Base-by-base conservation (phyloP, 2,888 invertebrate genomes). In the Gymnoscelis rufifasciata region DNA sequence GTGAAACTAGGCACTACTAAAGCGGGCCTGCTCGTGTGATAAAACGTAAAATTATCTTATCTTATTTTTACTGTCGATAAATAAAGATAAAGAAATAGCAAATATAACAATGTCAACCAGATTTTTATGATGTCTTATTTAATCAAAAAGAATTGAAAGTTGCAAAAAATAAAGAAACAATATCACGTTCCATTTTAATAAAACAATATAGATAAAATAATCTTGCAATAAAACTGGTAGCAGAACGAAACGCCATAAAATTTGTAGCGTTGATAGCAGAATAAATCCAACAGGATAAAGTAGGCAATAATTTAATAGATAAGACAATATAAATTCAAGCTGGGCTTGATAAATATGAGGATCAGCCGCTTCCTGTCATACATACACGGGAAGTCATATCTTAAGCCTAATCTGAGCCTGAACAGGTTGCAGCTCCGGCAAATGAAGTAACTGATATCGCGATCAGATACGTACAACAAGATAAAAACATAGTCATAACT, bases 341-440 rank as follows among this genome's bases (percentile, higher is more conserved):
- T 38, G 30, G 19, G 27, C 44, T 29, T 49, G 41, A 45, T 49
- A 45, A 38, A 49, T 49, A 49, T 31, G 39, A 24, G 38, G 41
- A 31, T 49, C 41, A 35, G 38, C 36, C 26, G 50, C 35, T 42
- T 50, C 50, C 50, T 42, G 50, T 45, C 45, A 42, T 45, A 45
- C 36, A 50, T 45, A 45, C 44, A 38, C 40, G 41, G 49, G 44
- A 50, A 50, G 50, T 46, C 42, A 26, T 50, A 50, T 49, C 41
- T 50, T 33, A 42, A 42, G 45, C 45, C 45, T 50, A 36, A 50
- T 50, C 38, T 38, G 45, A 38, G 30, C 15, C 45, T 42, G 39
- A 45, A 45, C 39, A 38, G 38, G 38, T 45, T 31, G 38, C 30
- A 44, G 45, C 39, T 40, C 28, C 15, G 10, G 19, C 13, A 38